phyloP scores from a whole-genome alignment of 2,888 invertebrate genomes.

The Acanthoscelides obtectus region DNA sequence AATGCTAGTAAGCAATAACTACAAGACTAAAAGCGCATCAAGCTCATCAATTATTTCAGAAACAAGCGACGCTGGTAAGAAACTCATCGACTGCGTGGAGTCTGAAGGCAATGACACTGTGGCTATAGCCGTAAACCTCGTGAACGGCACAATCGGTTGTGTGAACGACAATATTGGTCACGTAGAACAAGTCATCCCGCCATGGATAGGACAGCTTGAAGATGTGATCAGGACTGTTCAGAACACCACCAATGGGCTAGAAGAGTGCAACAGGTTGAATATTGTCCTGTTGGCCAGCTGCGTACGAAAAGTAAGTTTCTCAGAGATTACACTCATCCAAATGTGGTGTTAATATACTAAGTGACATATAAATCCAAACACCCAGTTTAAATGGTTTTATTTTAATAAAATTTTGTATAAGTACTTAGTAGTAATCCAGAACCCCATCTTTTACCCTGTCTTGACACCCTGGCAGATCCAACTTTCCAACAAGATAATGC shows the following conservation, averaged over 20 bases:
- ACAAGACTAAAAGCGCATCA: too few species aligned
- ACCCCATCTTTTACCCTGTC: too few species aligned
- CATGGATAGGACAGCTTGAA: neutral
- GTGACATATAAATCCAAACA: too few species aligned
- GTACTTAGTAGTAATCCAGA: too few species aligned
- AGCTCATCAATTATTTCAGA: neutral
- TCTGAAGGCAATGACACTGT: neutral
- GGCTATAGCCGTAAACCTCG: neutral
- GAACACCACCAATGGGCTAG: neutral
- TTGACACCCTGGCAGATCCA: too few species aligned
- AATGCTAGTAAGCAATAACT: too few species aligned
- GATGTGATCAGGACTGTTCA: neutral
- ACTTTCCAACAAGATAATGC: too few species aligned
- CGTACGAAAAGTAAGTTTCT: neutral
- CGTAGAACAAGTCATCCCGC: neutral
- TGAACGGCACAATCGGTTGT: neutral
- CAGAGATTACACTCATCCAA: too few species aligned
- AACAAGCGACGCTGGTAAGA: neutral
- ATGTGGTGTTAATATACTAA: too few species aligned
- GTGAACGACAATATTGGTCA: neutral
- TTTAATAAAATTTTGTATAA: too few species aligned
- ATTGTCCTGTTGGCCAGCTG: neutral
- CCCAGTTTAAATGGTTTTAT: too few species aligned
- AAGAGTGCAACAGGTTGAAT: neutral
- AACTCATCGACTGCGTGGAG: conserved; percentile 1